These are phyloP conservation scores for Cotesia chilonis DNA, from an alignment of 1,140 invertebrate species.

Conservation along the genomic window DNA sequence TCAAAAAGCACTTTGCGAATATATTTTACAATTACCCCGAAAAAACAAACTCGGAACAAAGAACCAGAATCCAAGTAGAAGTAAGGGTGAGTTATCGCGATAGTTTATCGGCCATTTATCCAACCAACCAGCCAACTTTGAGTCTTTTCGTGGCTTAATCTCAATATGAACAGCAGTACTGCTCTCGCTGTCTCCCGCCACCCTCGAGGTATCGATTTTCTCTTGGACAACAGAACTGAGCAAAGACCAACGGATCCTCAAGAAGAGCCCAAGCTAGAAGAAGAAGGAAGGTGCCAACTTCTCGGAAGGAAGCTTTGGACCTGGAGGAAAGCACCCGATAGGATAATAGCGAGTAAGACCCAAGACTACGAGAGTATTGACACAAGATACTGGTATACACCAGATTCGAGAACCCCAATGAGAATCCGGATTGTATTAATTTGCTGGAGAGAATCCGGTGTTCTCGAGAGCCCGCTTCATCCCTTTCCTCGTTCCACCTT, in stretches of 20 bases:
- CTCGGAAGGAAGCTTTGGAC: slow-evolving; percentile 21
- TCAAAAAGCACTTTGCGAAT: too few species aligned
- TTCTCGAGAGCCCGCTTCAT: neutral
- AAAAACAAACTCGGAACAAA: slow-evolving; percentile 7
- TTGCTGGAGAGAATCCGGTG: slow-evolving; percentile 36
- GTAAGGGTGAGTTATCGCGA: too few species aligned
- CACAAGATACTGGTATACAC: slow-evolving; percentile 45
- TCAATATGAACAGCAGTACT: slow-evolving; percentile 39
- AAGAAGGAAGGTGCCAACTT: neutral
- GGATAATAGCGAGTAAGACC: neutral
- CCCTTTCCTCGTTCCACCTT: neutral
- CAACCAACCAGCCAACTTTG: slow-evolving; percentile 17
- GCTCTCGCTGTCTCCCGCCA: slow-evolving; percentile 5
- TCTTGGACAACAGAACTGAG: slow-evolving; percentile 45
- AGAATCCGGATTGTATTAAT: slow-evolving; percentile 46
- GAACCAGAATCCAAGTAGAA: too few species aligned
- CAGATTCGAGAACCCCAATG: slow-evolving; percentile 24
- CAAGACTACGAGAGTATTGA: slow-evolving; percentile 44
- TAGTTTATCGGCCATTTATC: too few species aligned
- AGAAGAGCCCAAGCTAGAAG: neutral
- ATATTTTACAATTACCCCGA: neutral
- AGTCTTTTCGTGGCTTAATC: slow-evolving; percentile 46
- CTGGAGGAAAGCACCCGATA: neutral
- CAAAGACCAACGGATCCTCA: neutral
- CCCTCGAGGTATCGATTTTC: slow-evolving; percentile 54